These are phyloP conservation scores for Typhlomys cinereus DNA, from an alignment of 2,113 vertebrate genomes.

Conservation along the genomic window DNA sequence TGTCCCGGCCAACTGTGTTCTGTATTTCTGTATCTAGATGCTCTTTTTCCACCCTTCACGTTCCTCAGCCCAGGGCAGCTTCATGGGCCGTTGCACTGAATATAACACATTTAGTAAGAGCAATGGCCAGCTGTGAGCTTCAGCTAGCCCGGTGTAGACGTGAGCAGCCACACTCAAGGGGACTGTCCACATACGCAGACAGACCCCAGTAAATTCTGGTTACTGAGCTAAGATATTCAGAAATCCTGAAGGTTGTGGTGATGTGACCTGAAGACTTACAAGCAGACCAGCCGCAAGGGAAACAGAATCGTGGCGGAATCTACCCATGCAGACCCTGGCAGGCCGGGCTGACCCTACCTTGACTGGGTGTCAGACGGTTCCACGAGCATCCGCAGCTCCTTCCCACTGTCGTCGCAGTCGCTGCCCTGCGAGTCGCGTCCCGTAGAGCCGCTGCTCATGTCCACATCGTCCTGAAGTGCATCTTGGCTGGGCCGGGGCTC, in stretches of 20 bases:
- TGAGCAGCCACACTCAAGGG: fast-evolving
- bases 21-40: too few relatives aligned
- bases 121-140: neutral
- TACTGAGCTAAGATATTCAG: neutral
- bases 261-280: neutral
- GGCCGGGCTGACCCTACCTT: slow-evolving; percentile 83
- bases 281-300: fast-evolving
- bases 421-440: slow-evolving; percentile 89
- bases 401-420: slow-evolving; percentile 87
- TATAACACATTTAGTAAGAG: too few relatives aligned
- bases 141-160: fast-evolving
- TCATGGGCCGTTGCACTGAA: too few relatives aligned
- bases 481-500: slow-evolving; percentile 80
- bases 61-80: too few relatives aligned
- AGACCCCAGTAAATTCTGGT: neutral
- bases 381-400: slow-evolving; percentile 87
- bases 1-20: too few relatives aligned
- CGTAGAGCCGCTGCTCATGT: slow-evolving; percentile 89
- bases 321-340: fast-evolving
- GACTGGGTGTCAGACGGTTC: slow-evolving; percentile 87
- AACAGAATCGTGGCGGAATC: neutral
- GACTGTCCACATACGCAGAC: fast-evolving
- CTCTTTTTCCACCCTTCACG: too few relatives aligned
- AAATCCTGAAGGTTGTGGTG: neutral
- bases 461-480: slow-evolving; percentile 90